Evolutionary conservation across 2,113 vertebrate genomes (phyloP).

Genomic region (Nothocercus julius): DNA sequence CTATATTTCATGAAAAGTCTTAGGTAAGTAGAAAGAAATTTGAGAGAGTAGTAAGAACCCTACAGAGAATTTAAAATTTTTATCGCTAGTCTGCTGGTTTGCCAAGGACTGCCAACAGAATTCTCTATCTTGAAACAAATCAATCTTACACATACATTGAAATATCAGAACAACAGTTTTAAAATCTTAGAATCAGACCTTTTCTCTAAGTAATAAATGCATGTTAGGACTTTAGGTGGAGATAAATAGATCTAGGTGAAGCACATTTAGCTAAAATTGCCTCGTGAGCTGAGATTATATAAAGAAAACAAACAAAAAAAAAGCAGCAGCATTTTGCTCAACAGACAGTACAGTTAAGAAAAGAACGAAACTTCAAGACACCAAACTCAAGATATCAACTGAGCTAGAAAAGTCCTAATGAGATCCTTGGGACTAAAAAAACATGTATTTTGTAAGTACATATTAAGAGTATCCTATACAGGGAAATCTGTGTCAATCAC

Average conservation of each 20-base stretch:
- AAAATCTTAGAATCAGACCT: conserved; percentile 7
- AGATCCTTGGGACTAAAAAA: background rate
- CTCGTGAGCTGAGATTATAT: background rate
- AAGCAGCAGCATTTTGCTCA: background rate
- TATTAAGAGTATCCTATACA: background rate
- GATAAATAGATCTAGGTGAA: background rate
- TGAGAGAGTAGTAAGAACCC: background rate
- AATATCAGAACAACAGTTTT: background rate
- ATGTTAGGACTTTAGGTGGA: background rate
- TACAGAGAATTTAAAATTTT: background rate
- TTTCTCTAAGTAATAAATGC: background rate
- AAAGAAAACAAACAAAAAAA: background rate
- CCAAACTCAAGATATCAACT: background rate
- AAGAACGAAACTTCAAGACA: background rate
- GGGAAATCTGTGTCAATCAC: background rate
- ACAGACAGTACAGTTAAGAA: background rate
- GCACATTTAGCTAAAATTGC: background rate
- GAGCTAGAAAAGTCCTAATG: background rate
- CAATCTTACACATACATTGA: fast-evolving
- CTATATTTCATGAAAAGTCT: background rate
- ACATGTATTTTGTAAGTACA: background rate
- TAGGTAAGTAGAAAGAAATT: background rate
- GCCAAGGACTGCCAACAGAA: background rate
- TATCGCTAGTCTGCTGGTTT: background rate
- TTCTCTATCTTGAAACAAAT: background rate